Evolutionary conservation across 1,140 invertebrate species (phyloP).

Genomic region (Adelges cooleyi): DNA sequence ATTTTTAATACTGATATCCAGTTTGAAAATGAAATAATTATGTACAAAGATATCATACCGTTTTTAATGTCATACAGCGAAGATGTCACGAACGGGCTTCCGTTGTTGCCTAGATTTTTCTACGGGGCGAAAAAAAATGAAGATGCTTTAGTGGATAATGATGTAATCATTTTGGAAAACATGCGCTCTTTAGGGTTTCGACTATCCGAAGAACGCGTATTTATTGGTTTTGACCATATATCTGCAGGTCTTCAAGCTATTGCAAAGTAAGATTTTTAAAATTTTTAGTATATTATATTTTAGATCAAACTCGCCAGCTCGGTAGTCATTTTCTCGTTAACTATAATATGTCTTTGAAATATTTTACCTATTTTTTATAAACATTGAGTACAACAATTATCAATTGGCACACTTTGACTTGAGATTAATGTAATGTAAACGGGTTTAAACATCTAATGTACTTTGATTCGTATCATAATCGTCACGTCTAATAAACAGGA

Average conservation of each 20-base stretch:
- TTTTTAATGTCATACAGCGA: background rate
- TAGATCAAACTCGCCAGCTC: no score
- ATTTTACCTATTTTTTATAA: no score
- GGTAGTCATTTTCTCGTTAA: no score
- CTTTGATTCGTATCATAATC: no score
- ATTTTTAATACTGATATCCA: background rate
- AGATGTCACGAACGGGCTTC: background rate
- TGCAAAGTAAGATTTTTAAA: conserved; percentile 31
- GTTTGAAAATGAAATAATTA: conserved; percentile 26
- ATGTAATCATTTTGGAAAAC: conserved; percentile 22
- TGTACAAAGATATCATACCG: conserved; percentile 16
- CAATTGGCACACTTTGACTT: no score
- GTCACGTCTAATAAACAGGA: no score
- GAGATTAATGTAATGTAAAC: no score
- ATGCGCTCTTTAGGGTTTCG: background rate
- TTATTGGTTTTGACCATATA: conserved; percentile 8
- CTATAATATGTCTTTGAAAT: no score
- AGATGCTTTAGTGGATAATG: background rate
- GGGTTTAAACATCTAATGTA: no score
- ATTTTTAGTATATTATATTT: conserved; percentile 45
- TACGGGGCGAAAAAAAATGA: background rate
- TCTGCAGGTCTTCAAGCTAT: background rate
- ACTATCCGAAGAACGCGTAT: background rate
- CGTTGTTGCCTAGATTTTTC: background rate
- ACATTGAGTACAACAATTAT: no score